Evolutionary conservation across 1,140 invertebrate species (phyloP).

Genomic region (Bicyclus anynana): DNA sequence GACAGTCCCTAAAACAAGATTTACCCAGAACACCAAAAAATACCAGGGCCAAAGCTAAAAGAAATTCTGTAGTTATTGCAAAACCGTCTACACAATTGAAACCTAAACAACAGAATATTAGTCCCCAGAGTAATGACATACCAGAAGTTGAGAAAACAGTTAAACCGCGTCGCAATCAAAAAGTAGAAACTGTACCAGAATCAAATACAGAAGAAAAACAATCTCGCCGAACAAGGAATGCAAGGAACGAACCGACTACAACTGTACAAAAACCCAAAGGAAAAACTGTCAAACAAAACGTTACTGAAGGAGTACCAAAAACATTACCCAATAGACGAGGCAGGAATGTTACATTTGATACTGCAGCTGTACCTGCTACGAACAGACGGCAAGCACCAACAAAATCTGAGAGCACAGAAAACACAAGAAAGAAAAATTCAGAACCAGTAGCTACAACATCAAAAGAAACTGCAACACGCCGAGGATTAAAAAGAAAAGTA

Average conservation of each 20-base stretch:
- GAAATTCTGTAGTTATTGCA: slow-evolving; percentile 5
- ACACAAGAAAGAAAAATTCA: neutral
- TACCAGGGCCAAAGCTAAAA: slow-evolving; percentile 13
- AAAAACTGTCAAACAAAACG: neutral
- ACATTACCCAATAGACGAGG: neutral
- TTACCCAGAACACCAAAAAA: slow-evolving; percentile 18
- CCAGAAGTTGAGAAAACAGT: neutral
- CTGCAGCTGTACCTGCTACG: neutral
- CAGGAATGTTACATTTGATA: neutral
- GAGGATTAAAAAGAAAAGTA: neutral
- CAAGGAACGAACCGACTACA: neutral
- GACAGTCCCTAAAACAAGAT: neutral
- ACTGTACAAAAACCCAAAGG: neutral
- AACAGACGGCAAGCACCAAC: neutral
- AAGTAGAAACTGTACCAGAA: neutral
- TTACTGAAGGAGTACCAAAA: neutral
- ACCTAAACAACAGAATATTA: neutral
- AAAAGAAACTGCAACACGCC: neutral
- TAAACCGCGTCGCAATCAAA: neutral
- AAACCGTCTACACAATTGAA: slow-evolving; percentile 20
- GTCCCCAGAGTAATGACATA: too few species aligned
- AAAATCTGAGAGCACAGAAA: neutral
- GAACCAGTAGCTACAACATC: neutral
- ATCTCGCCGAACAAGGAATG: neutral
- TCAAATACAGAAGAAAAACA: neutral